Evolutionary conservation across 2,888 invertebrate species (phyloP).

Genomic region (Eubasilissa splendida): DNA sequence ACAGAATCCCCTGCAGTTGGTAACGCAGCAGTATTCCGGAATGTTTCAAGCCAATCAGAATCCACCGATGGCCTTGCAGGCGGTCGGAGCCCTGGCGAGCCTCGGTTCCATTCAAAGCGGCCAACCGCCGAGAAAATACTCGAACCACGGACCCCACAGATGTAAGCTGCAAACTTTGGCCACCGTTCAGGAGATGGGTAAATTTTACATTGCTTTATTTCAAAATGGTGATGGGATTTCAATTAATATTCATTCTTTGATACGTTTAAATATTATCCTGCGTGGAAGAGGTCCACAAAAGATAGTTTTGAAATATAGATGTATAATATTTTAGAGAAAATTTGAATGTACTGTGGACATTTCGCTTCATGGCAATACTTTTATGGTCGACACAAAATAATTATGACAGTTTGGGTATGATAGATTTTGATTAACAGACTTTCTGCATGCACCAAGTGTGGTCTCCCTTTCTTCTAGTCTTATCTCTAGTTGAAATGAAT

Average conservation of each 20-base stretch:
- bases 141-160: conserved; percentile 69
- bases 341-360: too few species aligned
- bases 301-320: too few species aligned
- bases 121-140: conserved; percentile 70
- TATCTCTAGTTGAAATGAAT: too few species aligned
- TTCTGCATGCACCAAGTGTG: too few species aligned
- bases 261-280: too few species aligned
- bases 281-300: too few species aligned
- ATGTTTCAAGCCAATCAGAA: conserved; percentile 20
- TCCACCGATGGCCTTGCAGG: conserved; percentile 26
- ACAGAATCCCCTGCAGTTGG: not conserved
- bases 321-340: too few species aligned
- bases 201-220: conserved; percentile 62
- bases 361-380: too few species aligned
- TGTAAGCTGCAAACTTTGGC: conserved; percentile 71
- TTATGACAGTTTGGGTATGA: too few species aligned
- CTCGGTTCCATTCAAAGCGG: conserved; percentile 42
- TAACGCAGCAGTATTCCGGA: not conserved
- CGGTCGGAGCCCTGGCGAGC: conserved; percentile 20
- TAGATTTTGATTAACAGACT: too few species aligned
- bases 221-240: conserved; percentile 21
- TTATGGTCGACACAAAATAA: too few species aligned
- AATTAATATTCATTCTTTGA: not conserved
- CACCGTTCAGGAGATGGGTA: conserved; percentile 86
- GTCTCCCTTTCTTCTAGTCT: too few species aligned